These are phyloP conservation scores for Rotaria macrura DNA, from an alignment of 2,888 invertebrate genomes.

Conservation along the genomic window DNA sequence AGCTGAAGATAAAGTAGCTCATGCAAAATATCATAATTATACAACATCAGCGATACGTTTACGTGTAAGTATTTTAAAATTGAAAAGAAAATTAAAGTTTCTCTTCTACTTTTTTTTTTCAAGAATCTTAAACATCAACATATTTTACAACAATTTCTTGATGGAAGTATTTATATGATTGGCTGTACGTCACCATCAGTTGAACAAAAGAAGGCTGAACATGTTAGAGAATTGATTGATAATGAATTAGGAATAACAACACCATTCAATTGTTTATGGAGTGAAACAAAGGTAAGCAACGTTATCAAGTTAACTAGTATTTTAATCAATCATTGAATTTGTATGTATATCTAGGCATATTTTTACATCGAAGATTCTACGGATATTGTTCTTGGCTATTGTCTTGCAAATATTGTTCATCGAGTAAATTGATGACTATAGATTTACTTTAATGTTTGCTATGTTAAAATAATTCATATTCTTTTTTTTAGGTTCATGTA, in stretches of 20 bases:
- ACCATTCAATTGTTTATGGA: constrained; percentile 10
- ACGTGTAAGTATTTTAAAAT: neutral
- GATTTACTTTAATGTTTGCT: neutral
- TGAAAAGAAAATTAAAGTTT: neutral
- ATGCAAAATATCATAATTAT: constrained; percentile 9
- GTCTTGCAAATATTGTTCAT: constrained; percentile 16
- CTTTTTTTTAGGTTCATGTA: neutral
- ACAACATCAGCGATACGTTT: neutral
- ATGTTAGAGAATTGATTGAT: constrained; percentile 11
- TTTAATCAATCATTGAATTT: too few relatives aligned
- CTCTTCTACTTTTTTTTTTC: neutral
- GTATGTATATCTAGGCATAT: neutral
- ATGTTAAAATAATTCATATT: neutral
- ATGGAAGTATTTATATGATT: constrained; percentile 18
- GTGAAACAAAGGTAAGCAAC: neutral
- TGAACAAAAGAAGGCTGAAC: constrained; percentile 7
- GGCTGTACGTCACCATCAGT: neutral
- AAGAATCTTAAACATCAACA: constrained; percentile 2
- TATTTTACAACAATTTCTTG: neutral
- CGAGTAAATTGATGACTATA: neutral
- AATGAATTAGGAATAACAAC: constrained; percentile 2
- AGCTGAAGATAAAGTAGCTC: neutral
- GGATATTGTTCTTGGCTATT: constrained; percentile 2
- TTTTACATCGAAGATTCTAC: constrained; percentile 12
- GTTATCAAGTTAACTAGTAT: neutral